Conservation (phyloP, 2,888 invertebrate genomes). For the Caenorhabditis sulstoni region DNA sequence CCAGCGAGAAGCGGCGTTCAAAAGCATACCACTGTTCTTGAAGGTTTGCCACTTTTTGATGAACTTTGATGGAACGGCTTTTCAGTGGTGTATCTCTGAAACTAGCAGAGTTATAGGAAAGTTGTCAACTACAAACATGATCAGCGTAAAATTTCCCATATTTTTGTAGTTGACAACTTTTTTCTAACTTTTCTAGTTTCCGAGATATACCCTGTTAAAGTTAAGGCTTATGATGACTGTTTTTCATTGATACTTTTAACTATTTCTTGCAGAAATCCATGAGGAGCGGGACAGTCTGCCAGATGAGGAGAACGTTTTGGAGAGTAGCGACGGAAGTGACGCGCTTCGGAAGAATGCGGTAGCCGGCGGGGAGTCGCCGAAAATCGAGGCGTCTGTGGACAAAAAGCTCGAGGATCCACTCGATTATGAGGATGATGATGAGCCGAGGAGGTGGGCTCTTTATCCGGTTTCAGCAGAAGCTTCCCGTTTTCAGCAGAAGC, state of each 20-base stretch:
- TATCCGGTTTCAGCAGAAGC: background rate
- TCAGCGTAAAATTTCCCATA: too few species aligned
- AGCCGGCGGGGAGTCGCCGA: slow-evolving; percentile 13
- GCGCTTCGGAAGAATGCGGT: slow-evolving; percentile 27
- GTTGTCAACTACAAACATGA: too few species aligned
- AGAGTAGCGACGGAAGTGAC: background rate
- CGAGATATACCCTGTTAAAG: too few species aligned
- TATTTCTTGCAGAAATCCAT: slow-evolving; percentile 37
- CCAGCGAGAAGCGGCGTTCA: slow-evolving; percentile 15
- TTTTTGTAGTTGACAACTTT: too few species aligned
- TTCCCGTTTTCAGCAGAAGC: slow-evolving; percentile 28
- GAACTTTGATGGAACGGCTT: background rate
- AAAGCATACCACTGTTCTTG: slow-evolving; percentile 37
- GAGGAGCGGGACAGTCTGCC: slow-evolving; percentile 52
- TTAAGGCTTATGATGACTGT: background rate
- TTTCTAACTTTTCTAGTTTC: too few species aligned
- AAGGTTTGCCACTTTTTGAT: slow-evolving; percentile 18
- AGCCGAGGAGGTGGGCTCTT: slow-evolving; percentile 18
- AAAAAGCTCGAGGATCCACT: slow-evolving; percentile 28
- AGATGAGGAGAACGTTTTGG: slow-evolving; percentile 33
- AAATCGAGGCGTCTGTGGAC: slow-evolving; percentile 1
- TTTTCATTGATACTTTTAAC: background rate
- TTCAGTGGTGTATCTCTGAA: background rate
- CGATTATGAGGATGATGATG: slow-evolving; percentile 32
- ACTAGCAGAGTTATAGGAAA: too few species aligned